Percentiles rank a stretch among this genome's conserved stretches.
Conservation (phyloP, 2,113 vertebrate genomes). For the Menidia beryllina region DNA sequence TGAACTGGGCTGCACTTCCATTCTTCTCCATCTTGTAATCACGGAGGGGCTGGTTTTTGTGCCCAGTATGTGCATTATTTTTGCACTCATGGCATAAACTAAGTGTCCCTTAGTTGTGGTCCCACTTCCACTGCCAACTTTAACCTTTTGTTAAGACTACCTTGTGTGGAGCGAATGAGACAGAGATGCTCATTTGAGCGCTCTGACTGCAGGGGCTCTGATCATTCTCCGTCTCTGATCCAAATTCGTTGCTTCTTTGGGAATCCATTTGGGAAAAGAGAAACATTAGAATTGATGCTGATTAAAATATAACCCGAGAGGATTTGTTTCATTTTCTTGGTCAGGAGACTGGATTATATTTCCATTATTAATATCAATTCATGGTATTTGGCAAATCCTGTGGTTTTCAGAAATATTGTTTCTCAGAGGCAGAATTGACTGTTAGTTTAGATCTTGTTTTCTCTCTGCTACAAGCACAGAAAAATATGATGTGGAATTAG, state of each 20-base stretch:
- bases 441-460: too few relatives aligned
- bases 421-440: too few relatives aligned
- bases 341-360: not conserved
- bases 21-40: constrained; percentile 8
- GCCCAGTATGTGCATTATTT: constrained; percentile 24
- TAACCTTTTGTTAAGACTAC: not conserved
- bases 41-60: not conserved
- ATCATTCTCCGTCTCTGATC: constrained; percentile 10
- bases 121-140: constrained; percentile 25
- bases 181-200: not conserved
- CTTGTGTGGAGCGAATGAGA: constrained; percentile 28
- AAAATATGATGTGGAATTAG: too few relatives aligned
- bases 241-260: not conserved
- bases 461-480: too few relatives aligned
- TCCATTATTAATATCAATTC: not conserved
- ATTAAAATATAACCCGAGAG: not conserved
- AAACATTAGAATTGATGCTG: not conserved
- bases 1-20: constrained; percentile 20
- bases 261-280: not conserved
- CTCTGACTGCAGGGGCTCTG: constrained; percentile 17
- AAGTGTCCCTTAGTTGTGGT: constrained; percentile 31
- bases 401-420: too few relatives aligned
- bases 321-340: not conserved
- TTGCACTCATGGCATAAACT: constrained; percentile 21
- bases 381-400: not conserved